Evolutionary conservation across 1,140 invertebrate species (phyloP).

Genomic region (Calosoma granatense): DNA sequence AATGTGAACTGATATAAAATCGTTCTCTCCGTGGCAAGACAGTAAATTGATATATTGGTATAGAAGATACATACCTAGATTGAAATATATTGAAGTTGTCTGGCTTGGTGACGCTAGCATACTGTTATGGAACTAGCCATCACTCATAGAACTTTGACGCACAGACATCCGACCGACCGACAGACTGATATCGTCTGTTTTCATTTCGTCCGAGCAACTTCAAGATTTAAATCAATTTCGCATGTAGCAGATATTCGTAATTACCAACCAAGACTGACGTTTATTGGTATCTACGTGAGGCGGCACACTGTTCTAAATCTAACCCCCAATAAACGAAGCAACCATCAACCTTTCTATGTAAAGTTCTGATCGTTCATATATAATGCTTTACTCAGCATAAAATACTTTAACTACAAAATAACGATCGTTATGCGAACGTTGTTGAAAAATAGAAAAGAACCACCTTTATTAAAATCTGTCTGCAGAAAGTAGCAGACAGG

Average conservation of each 20-base stretch:
- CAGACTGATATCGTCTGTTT: too few relatives aligned
- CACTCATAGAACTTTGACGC: not conserved
- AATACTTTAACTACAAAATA: not conserved
- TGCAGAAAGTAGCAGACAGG: not conserved
- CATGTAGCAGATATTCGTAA: too few relatives aligned
- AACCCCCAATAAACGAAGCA: too few relatives aligned
- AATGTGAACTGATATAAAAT: slow-evolving; percentile 24
- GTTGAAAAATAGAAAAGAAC: not conserved
- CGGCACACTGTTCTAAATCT: too few relatives aligned
- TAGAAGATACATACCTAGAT: slow-evolving; percentile 21
- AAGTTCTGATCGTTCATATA: not conserved
- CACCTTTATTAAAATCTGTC: not conserved
- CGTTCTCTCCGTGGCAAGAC: slow-evolving; percentile 17
- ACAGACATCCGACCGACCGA: not conserved
- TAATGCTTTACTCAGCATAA: not conserved
- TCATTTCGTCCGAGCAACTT: too few relatives aligned
- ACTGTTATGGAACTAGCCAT: not conserved
- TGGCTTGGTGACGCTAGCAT: not conserved
- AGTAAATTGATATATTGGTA: slow-evolving; percentile 26
- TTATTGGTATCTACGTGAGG: too few relatives aligned
- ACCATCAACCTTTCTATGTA: too few relatives aligned
- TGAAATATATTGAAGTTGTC: slow-evolving; percentile 24
- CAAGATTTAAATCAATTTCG: too few relatives aligned
- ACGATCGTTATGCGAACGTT: not conserved
- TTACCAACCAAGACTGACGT: too few relatives aligned